Base-by-base conservation (phyloP, 2,888 invertebrate genomes). In the Hyppa rectilinea region DNA sequence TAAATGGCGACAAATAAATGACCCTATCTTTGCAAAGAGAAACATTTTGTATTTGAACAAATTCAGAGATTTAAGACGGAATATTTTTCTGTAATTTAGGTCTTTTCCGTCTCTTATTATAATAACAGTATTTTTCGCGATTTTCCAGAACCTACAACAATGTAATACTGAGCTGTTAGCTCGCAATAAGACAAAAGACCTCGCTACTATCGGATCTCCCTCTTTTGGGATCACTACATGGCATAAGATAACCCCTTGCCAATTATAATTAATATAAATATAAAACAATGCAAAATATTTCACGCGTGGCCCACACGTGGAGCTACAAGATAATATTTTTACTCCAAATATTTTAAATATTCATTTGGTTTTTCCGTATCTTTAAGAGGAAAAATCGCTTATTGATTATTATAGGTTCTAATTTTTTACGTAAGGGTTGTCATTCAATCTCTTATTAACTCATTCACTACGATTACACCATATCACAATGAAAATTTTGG, bases 301-400 rank as follows among this genome's bases (percentile, higher is more conserved):
- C 6, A 43, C 50, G 59, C 77, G 77, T 77, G 77, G 55, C 38
- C 4, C 6, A 4, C 80, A 65, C 80, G 80, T 78, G 78, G 38
- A 43, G 0, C n/a, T 29, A 63, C 38, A 14, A 38, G 45, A 61
- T 70, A 65, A 61, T 7, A 6, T 36, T 17, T 9, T 12, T 53
- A 31, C 17, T 40, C 12, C 47, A 53, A 52, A 52, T 56, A 23
- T 38, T 40, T 29, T 6, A 43, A 70, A 59, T 14, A 53, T 59
- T 59, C 2, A 14, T 45, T 71, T 59, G 26, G 56, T 49, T 23
- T 71, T 50, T 45, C 14, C 3, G 36, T 7, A 10, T 14, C 0
- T 6, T 14, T 2, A 14, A 50, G 29, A 50, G 43, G 58, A 71
- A 58, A 58, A 50, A 3, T 0, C 0, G 6, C 2, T 23, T 12